Evolutionary conservation across 2,888 invertebrate species (phyloP), one percentile per base, ranked within the genome.

Genomic region (Carabus problematicus): DNA sequence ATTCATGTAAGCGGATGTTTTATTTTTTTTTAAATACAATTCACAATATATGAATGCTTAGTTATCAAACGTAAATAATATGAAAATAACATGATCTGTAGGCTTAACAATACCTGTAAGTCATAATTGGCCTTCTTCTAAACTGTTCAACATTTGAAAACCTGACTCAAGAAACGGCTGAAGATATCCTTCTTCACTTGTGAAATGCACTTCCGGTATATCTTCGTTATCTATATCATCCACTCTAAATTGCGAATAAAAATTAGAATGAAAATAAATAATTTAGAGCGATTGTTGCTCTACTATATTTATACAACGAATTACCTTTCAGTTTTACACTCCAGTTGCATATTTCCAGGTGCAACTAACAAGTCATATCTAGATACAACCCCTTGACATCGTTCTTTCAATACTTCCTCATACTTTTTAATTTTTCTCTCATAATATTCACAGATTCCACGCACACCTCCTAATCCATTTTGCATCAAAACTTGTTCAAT

Each of bases 131-230:
- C 62, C 62, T 54, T 66, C 66, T 67, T 69, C 69, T 39, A 69
- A 55, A 47, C 69, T 69, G 16, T 69, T 39, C 45, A 69, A 49
- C 69, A 69, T 69, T 62, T 69, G 69, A 42, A 69, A 69, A 12
- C 69, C 69, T 11, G 69, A 69, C 60, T 69, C 69, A 7, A 69
- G 43, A 62, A 69, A 69, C 18, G 69, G 69, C 47, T 69, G 69
- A 47, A 69, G 55, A 62, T 69, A 69, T 1, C 62, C 69, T 62
- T 62, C 69, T 62, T 69, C 69, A 11, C 69, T 62, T 56, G 69
- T 62, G 14, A 69, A 69, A 69, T 69, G 69, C 4, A 69, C 69
- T 62, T 69, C 69, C 11, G 69, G 69, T 29, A 69, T 58, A 62
- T 69, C 69, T 69, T 69, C 62, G 8, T 40, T 56, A 16, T 69